Conservation (phyloP, 92 coral and sea anemone species). For the Diadumene lineata region DNA sequence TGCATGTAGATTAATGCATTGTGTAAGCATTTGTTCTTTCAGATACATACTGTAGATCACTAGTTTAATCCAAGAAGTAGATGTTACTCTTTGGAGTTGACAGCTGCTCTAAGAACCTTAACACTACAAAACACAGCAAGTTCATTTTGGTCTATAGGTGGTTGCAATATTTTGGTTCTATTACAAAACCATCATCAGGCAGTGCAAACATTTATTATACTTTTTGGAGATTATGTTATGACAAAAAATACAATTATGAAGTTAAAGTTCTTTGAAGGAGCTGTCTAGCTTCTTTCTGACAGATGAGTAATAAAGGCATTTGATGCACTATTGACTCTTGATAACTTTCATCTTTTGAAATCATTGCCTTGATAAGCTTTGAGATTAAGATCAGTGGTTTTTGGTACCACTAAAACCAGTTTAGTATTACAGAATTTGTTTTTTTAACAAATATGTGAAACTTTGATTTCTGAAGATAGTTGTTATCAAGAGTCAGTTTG, state of each 20-base stretch:
- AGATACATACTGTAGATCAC: slow-evolving; percentile 15
- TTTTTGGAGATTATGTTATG: no score
- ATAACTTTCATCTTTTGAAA: not conserved
- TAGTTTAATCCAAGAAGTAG: not conserved
- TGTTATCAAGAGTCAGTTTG: no score
- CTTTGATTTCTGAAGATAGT: no score
- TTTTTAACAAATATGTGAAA: no score
- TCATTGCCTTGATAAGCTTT: not conserved
- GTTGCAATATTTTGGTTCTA: no score
- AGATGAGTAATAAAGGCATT: not conserved
- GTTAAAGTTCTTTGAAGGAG: not conserved
- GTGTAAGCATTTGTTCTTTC: slow-evolving; percentile 30
- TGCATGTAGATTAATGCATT: slow-evolving; percentile 35
- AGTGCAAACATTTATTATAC: no score
- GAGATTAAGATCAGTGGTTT: no score
- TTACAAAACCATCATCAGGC: no score
- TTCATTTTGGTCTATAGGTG: no score
- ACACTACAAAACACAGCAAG: not conserved
- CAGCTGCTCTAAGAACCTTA: not conserved
- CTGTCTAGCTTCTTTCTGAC: not conserved
- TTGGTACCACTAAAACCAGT: no score
- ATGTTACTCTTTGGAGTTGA: not conserved
- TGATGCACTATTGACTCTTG: not conserved
- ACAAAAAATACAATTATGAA: no score
- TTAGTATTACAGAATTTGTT: no score